phyloP scores from a whole-genome alignment of 2,888 invertebrate species.

The Phanerotoma sp. region DNA sequence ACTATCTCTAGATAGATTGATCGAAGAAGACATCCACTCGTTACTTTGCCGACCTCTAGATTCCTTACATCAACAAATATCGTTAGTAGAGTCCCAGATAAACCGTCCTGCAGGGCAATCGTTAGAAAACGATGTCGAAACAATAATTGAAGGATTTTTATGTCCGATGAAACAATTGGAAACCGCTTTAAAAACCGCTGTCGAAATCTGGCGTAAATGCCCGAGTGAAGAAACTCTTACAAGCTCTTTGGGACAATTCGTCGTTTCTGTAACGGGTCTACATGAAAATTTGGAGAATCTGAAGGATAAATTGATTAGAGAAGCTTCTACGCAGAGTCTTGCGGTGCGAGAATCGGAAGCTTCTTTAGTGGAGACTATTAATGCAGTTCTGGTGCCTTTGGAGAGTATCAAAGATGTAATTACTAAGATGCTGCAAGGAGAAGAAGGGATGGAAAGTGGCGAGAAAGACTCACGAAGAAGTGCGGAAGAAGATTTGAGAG shows the following conservation, averaged over 20 bases:
- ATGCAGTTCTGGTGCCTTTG: slow-evolving; percentile 45
- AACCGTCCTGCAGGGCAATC: slow-evolving; percentile 40
- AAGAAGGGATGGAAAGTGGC: slow-evolving; percentile 36
- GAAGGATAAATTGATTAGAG: slow-evolving; percentile 40
- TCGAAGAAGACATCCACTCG: slow-evolving; percentile 36
- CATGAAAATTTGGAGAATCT: slow-evolving; percentile 40
- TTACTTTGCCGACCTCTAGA: slow-evolving; percentile 45
- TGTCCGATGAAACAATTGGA: slow-evolving; percentile 48
- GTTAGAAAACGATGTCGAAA: slow-evolving; percentile 47
- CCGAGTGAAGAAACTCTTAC: slow-evolving; percentile 24
- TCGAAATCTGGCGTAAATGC: slow-evolving; percentile 36
- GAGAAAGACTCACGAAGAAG: slow-evolving; percentile 37
- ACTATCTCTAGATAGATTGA: slow-evolving; percentile 38
- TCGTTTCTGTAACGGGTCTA: slow-evolving; percentile 41
- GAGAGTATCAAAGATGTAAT: slow-evolving; percentile 42
- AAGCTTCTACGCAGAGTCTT: slow-evolving; percentile 31
- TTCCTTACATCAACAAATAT: slow-evolving; percentile 48
- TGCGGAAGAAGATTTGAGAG: slow-evolving; percentile 38
- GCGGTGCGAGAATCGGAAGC: slow-evolving; percentile 38
- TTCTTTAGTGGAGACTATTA: slow-evolving; percentile 49
- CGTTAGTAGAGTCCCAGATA: slow-evolving; percentile 43
- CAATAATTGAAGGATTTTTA: slow-evolving; percentile 51
- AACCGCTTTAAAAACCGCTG: slow-evolving; percentile 38
- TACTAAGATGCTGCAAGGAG: slow-evolving; percentile 16
- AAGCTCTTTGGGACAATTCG: slow-evolving; percentile 38